Evolutionary conservation across 2,888 invertebrate species (phyloP), one percentile per base, ranked within the genome.

Genomic region (Acanthococcus lagerstroemiae): DNA sequence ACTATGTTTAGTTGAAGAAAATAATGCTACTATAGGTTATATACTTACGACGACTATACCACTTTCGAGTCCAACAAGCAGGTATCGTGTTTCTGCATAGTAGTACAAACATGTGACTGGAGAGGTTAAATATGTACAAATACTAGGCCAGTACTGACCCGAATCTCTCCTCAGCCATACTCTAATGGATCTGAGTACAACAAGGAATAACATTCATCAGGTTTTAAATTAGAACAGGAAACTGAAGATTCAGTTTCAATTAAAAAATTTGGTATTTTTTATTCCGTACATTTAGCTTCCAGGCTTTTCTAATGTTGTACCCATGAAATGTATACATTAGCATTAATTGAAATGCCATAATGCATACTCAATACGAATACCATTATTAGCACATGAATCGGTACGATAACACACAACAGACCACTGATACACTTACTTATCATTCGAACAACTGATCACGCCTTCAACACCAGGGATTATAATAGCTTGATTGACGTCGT

Each of bases 91-190:
- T 76, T 92, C 90, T 48, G 86, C 84, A 69, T 89, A 88, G 76
- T 92, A 95, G 76, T 86, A 87, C 78, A 95, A 82, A 46, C 91
- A 86, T 0, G 93, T 90, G 71, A 93, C 91, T n/a, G 90, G 90
- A 61, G 92, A 92, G 5, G 92, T 88, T 88, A 95, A 90, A 73
- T 88, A 90, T 75, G 95, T 94, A 74, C 96, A 96, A 73, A 99
- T 93, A 74, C 94, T 95, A 0, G 97, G 97, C 97, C 97, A 99
- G 76, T 95, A 99, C 74, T 96, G 95, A 3, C 96, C 97, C 0
- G 94, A 94, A 76, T 97, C 97, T 69, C 97, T 82, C 76, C 95
- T 95, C 72, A 97, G 77, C 94, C 96, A 97, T 70, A 99, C 91
- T 76, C 96, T 82, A 44, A 99, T 87, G 69, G 95, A 95, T 78